Base-by-base conservation (phyloP, 1,140 invertebrate species). In the Megathymus violae region DNA sequence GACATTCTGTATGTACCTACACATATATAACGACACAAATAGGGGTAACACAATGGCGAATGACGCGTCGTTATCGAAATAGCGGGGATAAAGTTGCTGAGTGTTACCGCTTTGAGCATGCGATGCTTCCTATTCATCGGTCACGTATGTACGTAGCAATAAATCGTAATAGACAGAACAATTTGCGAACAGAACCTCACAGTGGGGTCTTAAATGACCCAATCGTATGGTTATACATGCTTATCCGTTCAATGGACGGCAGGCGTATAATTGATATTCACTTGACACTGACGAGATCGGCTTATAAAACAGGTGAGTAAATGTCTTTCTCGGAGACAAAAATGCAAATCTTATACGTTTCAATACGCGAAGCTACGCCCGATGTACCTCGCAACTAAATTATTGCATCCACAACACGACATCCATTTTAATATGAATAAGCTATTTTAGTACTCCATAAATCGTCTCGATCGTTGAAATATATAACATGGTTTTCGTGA, bases 91-190 rank as follows among this genome's bases (percentile, higher is more conserved):
- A 74, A 67, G 69, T 69, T 65, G 43, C 54, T 61, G 51, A 64
- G 43, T 47, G 60, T 54, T 63, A 46, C 62, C 36, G 64, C 69
- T 48, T 62, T 70, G 62, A 62, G 56, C 61, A 43, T 59, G 62
- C 56, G 60, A 69, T 69, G 58, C 56, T 62, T 48, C 50, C 73
- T 51, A 80, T 82, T 78, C 54, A 78, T 62, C 59, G 40, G 77
- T 78, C 80, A 82, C 80, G 80, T 80, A 82, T 77, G 80, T 80
- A 72, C 80, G 67, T 67, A 31, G 27, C 19, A 52, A 60, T 59
- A 74, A 74, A 76, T 73, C 60, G 56, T 48, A 46, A 10, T 47
- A 15, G 47, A 48, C 63, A 36, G 52, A 54, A 58, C 58, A 38
- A 67, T 68, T 70, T 51, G 63, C 67, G 31, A 71, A 71, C 51